phyloP scores from a whole-genome alignment of 2,888 invertebrate genomes.

The Ligdia adustata region DNA sequence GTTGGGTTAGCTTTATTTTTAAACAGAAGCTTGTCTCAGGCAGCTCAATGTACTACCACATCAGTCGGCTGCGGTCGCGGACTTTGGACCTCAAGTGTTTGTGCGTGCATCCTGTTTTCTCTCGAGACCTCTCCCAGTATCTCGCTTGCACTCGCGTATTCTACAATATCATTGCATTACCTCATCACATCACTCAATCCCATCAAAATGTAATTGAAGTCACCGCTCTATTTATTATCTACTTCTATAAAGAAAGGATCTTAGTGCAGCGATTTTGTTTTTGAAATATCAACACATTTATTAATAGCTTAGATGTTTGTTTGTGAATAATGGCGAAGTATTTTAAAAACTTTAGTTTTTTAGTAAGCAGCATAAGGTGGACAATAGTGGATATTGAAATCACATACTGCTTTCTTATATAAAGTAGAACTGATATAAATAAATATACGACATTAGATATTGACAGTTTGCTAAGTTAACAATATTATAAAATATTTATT shows the following conservation, averaged over 20 bases:
- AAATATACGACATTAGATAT: no score
- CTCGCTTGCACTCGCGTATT: slow-evolving; percentile 46
- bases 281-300: slow-evolving; percentile 4
- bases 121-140: slow-evolving; percentile 42
- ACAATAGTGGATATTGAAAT: no score
- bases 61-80: slow-evolving; percentile 55
- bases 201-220: slow-evolving; percentile 48
- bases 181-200: slow-evolving; percentile 60
- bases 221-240: slow-evolving; percentile 58
- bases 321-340: no score
- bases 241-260: slow-evolving; percentile 28
- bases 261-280: slow-evolving; percentile 6
- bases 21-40: slow-evolving; percentile 24
- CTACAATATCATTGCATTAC: slow-evolving; percentile 62
- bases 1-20: no score
- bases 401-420: no score
- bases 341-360: no score
- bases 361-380: no score
- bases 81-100: slow-evolving; percentile 74
- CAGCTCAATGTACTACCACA: slow-evolving; percentile 40
- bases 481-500: no score
- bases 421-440: no score
- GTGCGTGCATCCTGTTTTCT: slow-evolving; percentile 66
- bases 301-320: background rate
- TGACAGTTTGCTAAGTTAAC: no score